phyloP scores from a whole-genome alignment of 2,888 invertebrate species.

The Apoda limacodes region DNA sequence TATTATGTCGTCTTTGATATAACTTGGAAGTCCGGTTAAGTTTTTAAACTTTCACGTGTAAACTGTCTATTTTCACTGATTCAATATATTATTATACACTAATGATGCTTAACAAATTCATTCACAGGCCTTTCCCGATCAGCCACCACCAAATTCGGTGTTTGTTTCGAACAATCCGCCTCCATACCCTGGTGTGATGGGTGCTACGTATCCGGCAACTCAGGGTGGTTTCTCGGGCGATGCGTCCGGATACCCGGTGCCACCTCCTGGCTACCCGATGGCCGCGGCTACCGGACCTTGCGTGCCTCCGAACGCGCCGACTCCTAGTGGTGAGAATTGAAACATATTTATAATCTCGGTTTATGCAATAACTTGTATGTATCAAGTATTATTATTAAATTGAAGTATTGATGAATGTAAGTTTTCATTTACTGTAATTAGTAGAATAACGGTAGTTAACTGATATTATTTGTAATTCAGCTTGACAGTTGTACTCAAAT shows the following conservation, averaged over 20 bases:
- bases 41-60: too few relatives aligned
- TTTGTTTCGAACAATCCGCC: constrained; percentile 93
- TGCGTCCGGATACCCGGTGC: constrained; percentile 19
- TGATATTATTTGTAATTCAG: too few relatives aligned
- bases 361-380: too few relatives aligned
- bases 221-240: constrained; percentile 37
- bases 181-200: constrained; percentile 89
- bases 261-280: constrained; percentile 34
- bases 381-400: too few relatives aligned
- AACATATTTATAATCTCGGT: constrained; percentile 9
- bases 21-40: too few relatives aligned
- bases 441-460: too few relatives aligned
- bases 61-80: too few relatives aligned
- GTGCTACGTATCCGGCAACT: constrained; percentile 37
- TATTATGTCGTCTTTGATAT: too few relatives aligned
- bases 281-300: constrained; percentile 15
- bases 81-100: too few relatives aligned
- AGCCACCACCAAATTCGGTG: constrained; percentile 83
- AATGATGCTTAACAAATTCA: too few relatives aligned
- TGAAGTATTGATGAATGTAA: too few relatives aligned
- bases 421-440: background rate
- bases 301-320: constrained; percentile 1
- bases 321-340: constrained; percentile 44
- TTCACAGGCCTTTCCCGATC: constrained; percentile 74
- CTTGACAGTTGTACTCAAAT: too few relatives aligned